Evolutionary conservation across 2,888 invertebrate species (phyloP), one percentile per base, ranked within the genome.

Genomic region (Lymantria dispar): DNA sequence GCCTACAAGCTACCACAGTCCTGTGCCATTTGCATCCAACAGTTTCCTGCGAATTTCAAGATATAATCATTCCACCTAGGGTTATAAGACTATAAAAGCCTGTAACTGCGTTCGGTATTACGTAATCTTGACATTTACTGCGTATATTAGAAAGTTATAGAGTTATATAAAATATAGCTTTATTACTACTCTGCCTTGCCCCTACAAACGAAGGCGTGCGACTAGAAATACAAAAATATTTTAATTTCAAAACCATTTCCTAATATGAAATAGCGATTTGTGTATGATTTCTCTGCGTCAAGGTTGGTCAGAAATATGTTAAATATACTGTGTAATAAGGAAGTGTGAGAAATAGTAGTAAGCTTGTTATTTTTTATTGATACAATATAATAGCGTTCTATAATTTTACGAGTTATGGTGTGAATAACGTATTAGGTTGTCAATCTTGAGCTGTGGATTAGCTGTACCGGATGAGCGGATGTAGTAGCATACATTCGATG

Each of bases 391-490:
- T 12, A 38, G 7, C 38, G n/a, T 38, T 38, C n/a, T 38, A n/a
- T 38, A 38, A 33, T n/a, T 38, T 38, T n/a, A 38, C 38, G n/a
- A 10, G 12, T 38, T 2, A 3, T n/a, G 38, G 7, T 38, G 38
- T 12, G 38, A 7, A 38, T 38, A 38, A 33, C 11, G 38, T 11
- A 38, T 36, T 9, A 11, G 36, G 7, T 9, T 22, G 33, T 33
- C 38, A 38, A 38, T 12, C 12, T 40, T 9, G 7, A 38, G 38
- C n/a, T 12, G 38, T 48, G 43, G 46, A 50, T 63, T 54, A 62
- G 60, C 68, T 58, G 39, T 59, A 66, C 72, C 74, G 80, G 80
- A 74, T 73, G 73, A 58, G 52, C 72, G 80, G 79, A 74, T 73
- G 72, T 56, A 52, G 62, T 60, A 61, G 64, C 58, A 53, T 64